Evolutionary conservation across 2,888 invertebrate genomes (phyloP), one percentile per base, ranked within the genome.

Genomic region (Caenorhabditis zanzibari): DNA sequence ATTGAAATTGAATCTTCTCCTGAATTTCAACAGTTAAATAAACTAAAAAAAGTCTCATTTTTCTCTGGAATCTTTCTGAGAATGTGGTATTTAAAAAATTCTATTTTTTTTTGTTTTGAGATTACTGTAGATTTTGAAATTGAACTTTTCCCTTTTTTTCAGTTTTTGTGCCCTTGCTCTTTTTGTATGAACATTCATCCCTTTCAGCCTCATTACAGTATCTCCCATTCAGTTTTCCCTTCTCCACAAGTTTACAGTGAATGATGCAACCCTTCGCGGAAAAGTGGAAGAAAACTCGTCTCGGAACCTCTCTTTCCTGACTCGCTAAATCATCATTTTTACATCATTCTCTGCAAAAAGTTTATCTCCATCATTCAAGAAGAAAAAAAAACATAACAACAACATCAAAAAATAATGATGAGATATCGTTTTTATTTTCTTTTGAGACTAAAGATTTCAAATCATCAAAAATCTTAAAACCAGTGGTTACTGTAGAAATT

Each of bases 291-390:
- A 66, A 66, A 66, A 66, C 66, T 49, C 22, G 64, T 64, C 38
- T 44, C 19, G 19, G 47, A 28, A 49, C 28, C 26, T 28, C 26
- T 28, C 35, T 32, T 66, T 14, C 28, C 35, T 66, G 66, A 66
- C 52, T 49, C 52, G 22, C n/a, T 0, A 66, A 32, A 52, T 32
- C 66, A 66, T 66, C 52, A 66, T 52, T 66, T 64, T 66, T 66
- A 66, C 66, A 66, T 66, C 66, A 66, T 66, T 66, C 66, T 10
- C n/a, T 52, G 49, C 35, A 66, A 66, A n/a, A 38, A 52, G 49
- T 28, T 35, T 19, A 26, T 26, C 54, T 14, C 52, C 49, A 12
- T 63, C 14, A 14, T 14, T 2, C 22, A 26, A 26, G 44, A 63
- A 10, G 28, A 32, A 64, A 49, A 64, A 64, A 64, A 49, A 64